Base-by-base conservation (phyloP, 2,113 vertebrate genomes). In the Hyaena hyaena region DNA sequence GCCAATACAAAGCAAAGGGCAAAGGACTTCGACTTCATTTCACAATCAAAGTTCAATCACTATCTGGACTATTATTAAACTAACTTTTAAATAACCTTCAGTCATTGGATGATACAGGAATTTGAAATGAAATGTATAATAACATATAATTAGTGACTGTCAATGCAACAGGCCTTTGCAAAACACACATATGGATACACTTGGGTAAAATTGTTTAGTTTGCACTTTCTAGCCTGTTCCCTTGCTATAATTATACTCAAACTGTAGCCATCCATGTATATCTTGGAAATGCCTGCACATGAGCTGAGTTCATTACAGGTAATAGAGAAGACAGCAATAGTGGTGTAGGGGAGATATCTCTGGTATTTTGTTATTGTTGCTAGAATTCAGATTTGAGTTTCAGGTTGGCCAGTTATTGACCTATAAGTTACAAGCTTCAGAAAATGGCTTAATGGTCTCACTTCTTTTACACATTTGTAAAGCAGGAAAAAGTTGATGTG, bases 241-340 rank as follows among this genome's bases (percentile, higher is more conserved):
- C 33, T 50, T 90, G 69, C 9, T 92, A 28, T 76, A 88, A 93
- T 85, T 87, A 76, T 92, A 33, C 45, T 63, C 35, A 58, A 84
- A 84, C 50, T 28, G 3, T 45, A 63, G 24, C 16, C 53, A 48
- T 85, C 86, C 35, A 71, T 48, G 61, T 48, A 77, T 31, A 73
- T 43, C 63, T 65, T 95, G 69, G 79, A 31, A 79, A 76, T 71
- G 48, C 55, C 48, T 53, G 6, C 16, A 48, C 77, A 89, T 43
- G 48, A 96, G 43, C 23, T 63, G 31, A 90, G 31, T 87, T 83
- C 93, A 89, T 74, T 91, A 90, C 14, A 96, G 61, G 73, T 81
- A 43, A 80, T 10, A 61, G 63, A 84, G 48, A 77, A 90, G 81
- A 76, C 43, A n/a, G 33, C 53, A 26, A 28, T 28, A 8, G 17